phyloP scores from a whole-genome alignment of 1,140 invertebrate species.

The Conus ventricosus region DNA sequence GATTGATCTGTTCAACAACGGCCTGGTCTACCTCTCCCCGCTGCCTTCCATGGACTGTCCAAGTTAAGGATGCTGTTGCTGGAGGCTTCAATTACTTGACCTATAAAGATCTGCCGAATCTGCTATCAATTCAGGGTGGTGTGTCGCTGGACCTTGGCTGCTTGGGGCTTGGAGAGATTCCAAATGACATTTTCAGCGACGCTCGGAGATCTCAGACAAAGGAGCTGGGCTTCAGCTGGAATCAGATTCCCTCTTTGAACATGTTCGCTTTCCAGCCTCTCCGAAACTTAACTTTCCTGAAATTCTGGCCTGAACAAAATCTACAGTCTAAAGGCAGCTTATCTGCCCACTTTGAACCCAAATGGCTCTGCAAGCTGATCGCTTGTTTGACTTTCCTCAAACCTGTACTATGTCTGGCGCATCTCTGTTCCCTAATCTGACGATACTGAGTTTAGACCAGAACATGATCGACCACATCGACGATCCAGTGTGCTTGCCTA shows the following conservation, averaged over 20 bases:
- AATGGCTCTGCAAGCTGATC: not conserved
- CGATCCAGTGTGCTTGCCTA: not conserved
- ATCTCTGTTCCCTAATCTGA: not conserved
- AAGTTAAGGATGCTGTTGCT: not conserved
- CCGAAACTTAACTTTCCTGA: not conserved
- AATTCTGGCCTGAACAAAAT: not conserved
- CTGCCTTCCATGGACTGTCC: not conserved
- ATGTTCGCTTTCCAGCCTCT: not conserved
- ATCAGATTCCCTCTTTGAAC: not conserved
- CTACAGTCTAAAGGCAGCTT: not conserved
- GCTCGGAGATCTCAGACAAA: not conserved
- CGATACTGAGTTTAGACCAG: not conserved
- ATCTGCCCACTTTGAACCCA: not conserved
- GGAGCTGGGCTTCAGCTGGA: not conserved
- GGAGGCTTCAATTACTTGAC: not conserved
- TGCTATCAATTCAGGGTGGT: not conserved
- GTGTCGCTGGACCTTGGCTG: not conserved
- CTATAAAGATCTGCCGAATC: not conserved
- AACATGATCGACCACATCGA: conserved; percentile 6
- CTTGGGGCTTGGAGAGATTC: not conserved
- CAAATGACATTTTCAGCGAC: not conserved
- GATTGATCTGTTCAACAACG: conserved; percentile 11
- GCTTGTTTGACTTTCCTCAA: not conserved
- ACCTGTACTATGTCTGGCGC: not conserved
- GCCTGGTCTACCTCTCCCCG: not conserved